Conservation (phyloP, 2,888 invertebrate genomes). For the Cybosia mesomella region DNA sequence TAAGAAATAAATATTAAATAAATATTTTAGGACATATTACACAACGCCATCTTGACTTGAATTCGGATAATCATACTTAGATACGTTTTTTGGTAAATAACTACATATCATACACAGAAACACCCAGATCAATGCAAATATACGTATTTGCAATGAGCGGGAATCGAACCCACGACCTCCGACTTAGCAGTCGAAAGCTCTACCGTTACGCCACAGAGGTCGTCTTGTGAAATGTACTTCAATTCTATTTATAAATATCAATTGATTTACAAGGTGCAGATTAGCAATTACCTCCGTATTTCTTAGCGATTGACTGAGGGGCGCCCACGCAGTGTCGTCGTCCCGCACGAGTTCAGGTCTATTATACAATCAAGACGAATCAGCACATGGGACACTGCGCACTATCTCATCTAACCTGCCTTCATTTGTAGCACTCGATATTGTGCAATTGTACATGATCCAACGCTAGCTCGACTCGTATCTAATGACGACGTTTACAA, state of each 20-base stretch:
- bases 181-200: no score
- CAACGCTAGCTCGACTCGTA: slow-evolving; percentile 47
- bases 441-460: slow-evolving; percentile 46
- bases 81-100: no score
- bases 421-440: slow-evolving; percentile 38
- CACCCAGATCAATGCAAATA: no score
- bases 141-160: no score
- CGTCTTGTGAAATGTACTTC: no score
- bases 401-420: slow-evolving; percentile 28
- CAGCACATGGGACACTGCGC: slow-evolving; percentile 69
- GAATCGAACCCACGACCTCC: no score
- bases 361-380: slow-evolving; percentile 85
- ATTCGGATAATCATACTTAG: no score
- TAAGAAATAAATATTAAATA: no score
- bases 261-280: slow-evolving; percentile 62
- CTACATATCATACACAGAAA: no score
- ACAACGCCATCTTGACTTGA: no score
- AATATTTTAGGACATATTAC: no score
- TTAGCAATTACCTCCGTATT: slow-evolving; percentile 66
- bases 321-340: slow-evolving; percentile 79
- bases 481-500: slow-evolving; percentile 35
- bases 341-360: slow-evolving; percentile 73
- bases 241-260: slow-evolving; percentile 45
- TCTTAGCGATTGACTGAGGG: slow-evolving; percentile 74
- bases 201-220: no score